These are phyloP conservation scores for Nemurella pictetii DNA, from an alignment of 2,888 invertebrate species.

Conservation along the genomic window DNA sequence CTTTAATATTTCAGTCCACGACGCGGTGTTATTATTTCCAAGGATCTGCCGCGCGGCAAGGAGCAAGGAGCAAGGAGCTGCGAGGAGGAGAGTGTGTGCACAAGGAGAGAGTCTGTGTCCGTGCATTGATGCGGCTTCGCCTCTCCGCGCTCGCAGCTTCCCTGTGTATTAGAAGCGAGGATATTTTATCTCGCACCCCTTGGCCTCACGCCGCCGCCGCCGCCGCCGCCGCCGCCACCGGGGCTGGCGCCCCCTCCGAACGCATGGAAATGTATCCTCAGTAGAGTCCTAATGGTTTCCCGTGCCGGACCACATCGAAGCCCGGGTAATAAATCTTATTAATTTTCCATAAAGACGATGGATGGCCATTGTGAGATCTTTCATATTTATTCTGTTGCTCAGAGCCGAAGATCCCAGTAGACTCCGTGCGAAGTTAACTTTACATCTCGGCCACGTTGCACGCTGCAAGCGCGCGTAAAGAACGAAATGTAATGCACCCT, in stretches of 20 bases:
- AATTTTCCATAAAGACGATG: constrained; percentile 42
- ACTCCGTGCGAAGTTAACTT: not conserved
- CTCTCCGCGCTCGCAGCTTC: not conserved
- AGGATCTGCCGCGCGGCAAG: too few relatives aligned
- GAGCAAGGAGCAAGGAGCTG: not conserved
- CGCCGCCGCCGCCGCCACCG: not conserved
- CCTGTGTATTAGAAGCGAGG: not conserved
- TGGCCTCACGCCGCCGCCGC: not conserved
- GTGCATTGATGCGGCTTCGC: not conserved
- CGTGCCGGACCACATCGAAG: constrained; percentile 40
- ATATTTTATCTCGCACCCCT: not conserved
- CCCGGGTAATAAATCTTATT: constrained; percentile 43
- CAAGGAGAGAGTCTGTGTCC: not conserved
- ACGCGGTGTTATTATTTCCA: constrained; percentile 16
- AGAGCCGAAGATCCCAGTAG: not conserved
- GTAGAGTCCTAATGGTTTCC: constrained; percentile 23
- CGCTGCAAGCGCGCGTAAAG: too few relatives aligned
- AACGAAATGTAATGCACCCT: too few relatives aligned
- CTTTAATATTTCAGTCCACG: constrained; percentile 23
- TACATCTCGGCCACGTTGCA: not conserved
- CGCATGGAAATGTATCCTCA: not conserved
- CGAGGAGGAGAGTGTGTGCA: not conserved
- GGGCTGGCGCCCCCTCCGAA: not conserved
- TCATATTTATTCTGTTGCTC: constrained; percentile 37
- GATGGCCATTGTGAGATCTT: constrained; percentile 30